These are phyloP conservation scores for Stegastes partitus DNA, from an alignment of 2,113 vertebrate genomes.

Conservation along the genomic window DNA sequence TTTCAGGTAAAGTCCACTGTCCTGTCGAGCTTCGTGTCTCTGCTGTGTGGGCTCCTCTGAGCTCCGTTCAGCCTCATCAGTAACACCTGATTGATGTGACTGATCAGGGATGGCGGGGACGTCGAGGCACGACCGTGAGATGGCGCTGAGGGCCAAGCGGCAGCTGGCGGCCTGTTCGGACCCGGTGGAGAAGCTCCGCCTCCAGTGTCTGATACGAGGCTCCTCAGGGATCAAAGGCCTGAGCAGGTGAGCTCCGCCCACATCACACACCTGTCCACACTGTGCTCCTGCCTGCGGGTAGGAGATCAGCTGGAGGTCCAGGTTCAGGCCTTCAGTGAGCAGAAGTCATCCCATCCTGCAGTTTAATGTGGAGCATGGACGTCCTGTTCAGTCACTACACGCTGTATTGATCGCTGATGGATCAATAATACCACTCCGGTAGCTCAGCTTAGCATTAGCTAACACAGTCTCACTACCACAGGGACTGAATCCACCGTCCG, in stretches of 20 bases:
- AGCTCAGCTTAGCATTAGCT: too few species aligned
- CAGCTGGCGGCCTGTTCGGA: constrained; percentile 82
- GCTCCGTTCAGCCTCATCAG: background rate
- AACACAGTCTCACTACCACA: too few species aligned
- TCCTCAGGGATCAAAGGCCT: constrained; percentile 96
- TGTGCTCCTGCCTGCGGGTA: too few species aligned
- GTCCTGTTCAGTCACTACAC: too few species aligned
- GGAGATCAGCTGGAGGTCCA: too few species aligned
- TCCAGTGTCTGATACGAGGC: constrained; percentile 90
- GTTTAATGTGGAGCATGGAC: too few species aligned
- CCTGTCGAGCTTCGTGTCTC: background rate
- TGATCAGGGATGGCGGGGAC: constrained; percentile 90
- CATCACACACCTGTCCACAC: background rate
- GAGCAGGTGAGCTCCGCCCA: constrained; percentile 82
- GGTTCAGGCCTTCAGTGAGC: too few species aligned
- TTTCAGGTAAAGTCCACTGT: too few species aligned
- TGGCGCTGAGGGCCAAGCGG: constrained; percentile 87
- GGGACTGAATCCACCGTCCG: too few species aligned
- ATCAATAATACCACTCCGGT: too few species aligned
- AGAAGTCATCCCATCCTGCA: too few species aligned
- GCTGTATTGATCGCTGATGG: too few species aligned
- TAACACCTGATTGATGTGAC: background rate
- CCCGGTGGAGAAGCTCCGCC: constrained; percentile 89
- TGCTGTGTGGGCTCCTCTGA: background rate
- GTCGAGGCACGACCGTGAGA: constrained; percentile 90